Evolutionary conservation across 2,797 vertebrate species (phyloP), one percentile per base, ranked within the genome.

Genomic region (Bryconaethiops microstoma): DNA sequence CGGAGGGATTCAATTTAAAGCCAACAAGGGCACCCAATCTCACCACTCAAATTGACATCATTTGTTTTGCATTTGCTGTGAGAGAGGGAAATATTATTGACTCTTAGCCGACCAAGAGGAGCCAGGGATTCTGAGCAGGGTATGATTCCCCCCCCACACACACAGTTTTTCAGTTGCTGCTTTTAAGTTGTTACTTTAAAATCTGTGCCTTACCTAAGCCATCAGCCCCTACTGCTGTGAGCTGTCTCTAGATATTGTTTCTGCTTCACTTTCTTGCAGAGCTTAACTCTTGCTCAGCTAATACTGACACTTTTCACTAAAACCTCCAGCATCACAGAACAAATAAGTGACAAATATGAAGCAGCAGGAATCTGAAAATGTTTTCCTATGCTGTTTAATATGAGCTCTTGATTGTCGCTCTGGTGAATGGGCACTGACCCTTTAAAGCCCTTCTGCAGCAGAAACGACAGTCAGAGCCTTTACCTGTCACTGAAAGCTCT

Each of bases 71-170:
- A 91, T 92, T 91, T 88, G 86, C 83, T 82, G 82, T 73, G 74
- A 88, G 88, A 88, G 87, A 92, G 86, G 87, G 85, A 81, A 91
- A 91, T 88, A 88, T 88, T 90, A 92, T 90, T 86, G 86, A 90
- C 82, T 89, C 39, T 82, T 86, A 76, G 79, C 82, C 64, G 84
- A 82, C 84, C 80, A 25, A 29, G 78, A 76, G 82, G 72, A 88
- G 86, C 82, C 39, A 70, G 72, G 81, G 84, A 88, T 71, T 71
- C 60, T 64, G 50, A 83, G 72, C 85, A 77, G 77, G 74, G 74
- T 50, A 73, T 68, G 70, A 63, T 83, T 79, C 82, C 83, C 80
- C 76, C 75, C 21, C 54, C 10, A 29, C 71, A 25, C 40, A 60
- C 62, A 4, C 57, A 45, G 57, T 77, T 78, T 21, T 48, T 63